Conservation (phyloP, 2,797 vertebrate species). For the Cryptoblepharus egeriae region DNA sequence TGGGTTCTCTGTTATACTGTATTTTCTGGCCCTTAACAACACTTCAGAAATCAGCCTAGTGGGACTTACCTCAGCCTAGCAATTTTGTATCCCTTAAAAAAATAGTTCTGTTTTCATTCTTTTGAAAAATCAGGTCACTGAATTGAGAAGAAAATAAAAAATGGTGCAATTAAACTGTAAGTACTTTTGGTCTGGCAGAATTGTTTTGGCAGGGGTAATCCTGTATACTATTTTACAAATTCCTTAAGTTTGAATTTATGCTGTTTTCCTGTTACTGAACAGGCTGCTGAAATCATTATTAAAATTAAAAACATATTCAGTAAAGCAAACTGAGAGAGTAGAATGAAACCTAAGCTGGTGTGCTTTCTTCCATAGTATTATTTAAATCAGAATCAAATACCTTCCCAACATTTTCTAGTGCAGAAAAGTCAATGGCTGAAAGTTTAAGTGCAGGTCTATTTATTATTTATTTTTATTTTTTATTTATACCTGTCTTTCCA, state of each 20-base stretch:
- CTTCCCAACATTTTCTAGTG: not conserved
- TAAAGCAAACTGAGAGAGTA: constrained; percentile 14
- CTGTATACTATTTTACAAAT: constrained; percentile 23
- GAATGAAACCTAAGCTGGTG: constrained; percentile 36
- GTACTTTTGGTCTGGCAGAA: not conserved
- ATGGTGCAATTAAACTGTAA: constrained; percentile 36
- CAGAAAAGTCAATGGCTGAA: not conserved
- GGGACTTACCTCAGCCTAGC: not conserved
- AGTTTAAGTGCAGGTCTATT: constrained; percentile 11
- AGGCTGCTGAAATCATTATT: constrained; percentile 4
- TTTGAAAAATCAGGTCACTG: constrained; percentile 1
- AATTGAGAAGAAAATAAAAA: constrained; percentile 24
- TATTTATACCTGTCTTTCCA: no score
- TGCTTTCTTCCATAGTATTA: not conserved
- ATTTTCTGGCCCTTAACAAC: not conserved
- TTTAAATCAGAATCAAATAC: not conserved
- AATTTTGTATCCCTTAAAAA: not conserved
- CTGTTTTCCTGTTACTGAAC: constrained; percentile 15
- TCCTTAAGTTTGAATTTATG: constrained; percentile 39
- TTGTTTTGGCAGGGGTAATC: constrained; percentile 12
- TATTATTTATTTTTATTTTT: no score
- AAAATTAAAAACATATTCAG: constrained; percentile 45
- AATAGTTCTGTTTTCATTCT: no score
- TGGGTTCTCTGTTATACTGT: no score
- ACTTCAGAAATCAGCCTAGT: not conserved